Evolutionary conservation across 2,888 invertebrate genomes (phyloP).

Genomic region (Saturnia japonica): DNA sequence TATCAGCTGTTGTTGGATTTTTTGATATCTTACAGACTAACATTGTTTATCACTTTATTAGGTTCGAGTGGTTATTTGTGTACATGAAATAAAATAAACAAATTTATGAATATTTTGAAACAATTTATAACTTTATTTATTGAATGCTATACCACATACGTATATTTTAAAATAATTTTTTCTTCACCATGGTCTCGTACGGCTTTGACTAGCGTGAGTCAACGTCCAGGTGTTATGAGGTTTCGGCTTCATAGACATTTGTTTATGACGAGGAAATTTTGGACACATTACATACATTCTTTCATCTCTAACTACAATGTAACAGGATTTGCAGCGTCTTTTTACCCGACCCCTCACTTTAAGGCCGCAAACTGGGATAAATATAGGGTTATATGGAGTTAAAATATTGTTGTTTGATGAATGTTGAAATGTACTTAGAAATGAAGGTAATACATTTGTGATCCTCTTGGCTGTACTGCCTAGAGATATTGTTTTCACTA

Average conservation of each 20-base stretch:
- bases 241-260: constrained; percentile 86
- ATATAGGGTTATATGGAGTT: constrained; percentile 46
- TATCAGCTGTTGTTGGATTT: not conserved
- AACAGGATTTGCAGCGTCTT: constrained; percentile 90
- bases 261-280: constrained; percentile 90
- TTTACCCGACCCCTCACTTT: constrained; percentile 87
- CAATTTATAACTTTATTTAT: not conserved
- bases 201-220: constrained; percentile 87
- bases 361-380: constrained; percentile 66
- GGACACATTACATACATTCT: constrained; percentile 88
- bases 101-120: not conserved
- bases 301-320: constrained; percentile 85
- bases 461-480: not conserved
- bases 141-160: not conserved
- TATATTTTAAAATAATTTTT: not conserved
- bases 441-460: constrained; percentile 29
- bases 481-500: constrained; percentile 41
- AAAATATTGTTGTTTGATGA: constrained; percentile 41
- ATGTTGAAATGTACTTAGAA: constrained; percentile 45
- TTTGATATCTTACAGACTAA: no score
- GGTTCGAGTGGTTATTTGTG: no score
- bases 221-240: constrained; percentile 88
- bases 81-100: not conserved
- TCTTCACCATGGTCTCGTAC: constrained; percentile 64
- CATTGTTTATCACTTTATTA: no score